Conservation (phyloP, 1,140 invertebrate species). For the Oryzaephilus surinamensis region DNA sequence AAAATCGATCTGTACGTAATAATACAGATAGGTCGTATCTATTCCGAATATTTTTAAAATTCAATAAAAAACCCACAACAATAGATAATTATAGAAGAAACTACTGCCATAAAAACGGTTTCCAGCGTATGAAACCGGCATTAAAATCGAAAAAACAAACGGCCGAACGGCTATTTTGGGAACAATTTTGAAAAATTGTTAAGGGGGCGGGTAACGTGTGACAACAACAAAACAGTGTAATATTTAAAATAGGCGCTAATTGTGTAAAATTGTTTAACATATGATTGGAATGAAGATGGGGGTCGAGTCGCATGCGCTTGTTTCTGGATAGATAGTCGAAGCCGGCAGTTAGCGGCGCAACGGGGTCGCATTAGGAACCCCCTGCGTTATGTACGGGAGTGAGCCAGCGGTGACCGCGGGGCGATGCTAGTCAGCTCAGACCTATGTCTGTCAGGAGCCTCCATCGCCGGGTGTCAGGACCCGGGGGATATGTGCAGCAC, state of each 20-base stretch:
- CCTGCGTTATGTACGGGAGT: slow-evolving; percentile 31
- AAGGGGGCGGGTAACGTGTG: slow-evolving; percentile 6
- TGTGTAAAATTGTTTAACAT: slow-evolving; percentile 21
- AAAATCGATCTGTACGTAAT: too few species aligned
- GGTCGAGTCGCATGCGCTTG: slow-evolving; percentile 21
- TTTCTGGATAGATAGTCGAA: too few species aligned
- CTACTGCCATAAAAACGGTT: too few species aligned
- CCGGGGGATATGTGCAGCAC: slow-evolving; percentile 35
- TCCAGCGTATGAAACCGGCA: too few species aligned
- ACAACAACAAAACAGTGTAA: slow-evolving; percentile 6
- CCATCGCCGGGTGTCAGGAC: slow-evolving; percentile 36
- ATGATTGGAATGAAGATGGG: slow-evolving; percentile 13
- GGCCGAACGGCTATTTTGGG: too few species aligned
- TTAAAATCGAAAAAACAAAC: too few species aligned
- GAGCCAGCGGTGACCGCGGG: slow-evolving; percentile 28
- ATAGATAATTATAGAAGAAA: too few species aligned
- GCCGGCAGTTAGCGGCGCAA: slow-evolving; percentile 32
- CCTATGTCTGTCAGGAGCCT: slow-evolving; percentile 39
- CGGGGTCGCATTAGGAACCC: slow-evolving; percentile 32
- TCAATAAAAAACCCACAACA: too few species aligned
- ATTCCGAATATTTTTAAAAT: too few species aligned
- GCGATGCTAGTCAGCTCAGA: slow-evolving; percentile 34
- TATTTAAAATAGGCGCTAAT: slow-evolving; percentile 16
- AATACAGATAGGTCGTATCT: too few species aligned
- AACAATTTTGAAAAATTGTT: too few species aligned